A percentile compares a stretch with the other conserved stretches of the same genome.
Evolutionary conservation across 2,113 vertebrate species (phyloP).

Genomic region (Chionodraco myersi): DNA sequence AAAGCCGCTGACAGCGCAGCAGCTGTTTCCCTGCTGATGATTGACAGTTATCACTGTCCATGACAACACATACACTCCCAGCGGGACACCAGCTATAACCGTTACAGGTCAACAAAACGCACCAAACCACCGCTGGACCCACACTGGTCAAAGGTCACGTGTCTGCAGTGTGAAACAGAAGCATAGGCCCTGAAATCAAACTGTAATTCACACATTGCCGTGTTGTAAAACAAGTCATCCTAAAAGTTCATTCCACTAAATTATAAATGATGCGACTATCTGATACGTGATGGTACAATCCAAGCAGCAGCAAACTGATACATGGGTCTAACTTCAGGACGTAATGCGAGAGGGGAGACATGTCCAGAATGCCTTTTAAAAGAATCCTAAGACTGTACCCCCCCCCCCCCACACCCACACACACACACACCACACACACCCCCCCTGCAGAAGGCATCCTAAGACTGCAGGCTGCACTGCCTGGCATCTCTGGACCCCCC

Average conservation of each 20-base stretch:
- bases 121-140: neutral
- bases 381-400: constrained; percentile 46
- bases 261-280: neutral
- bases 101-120: neutral
- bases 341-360: constrained; percentile 32
- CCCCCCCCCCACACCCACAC: neutral
- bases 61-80: neutral
- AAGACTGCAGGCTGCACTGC: constrained; percentile 17
- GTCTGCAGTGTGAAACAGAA: neutral
- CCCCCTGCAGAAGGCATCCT: constrained; percentile 39
- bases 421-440: constrained; percentile 5
- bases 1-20: constrained; percentile 32
- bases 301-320: constrained; percentile 29
- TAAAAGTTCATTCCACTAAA: neutral
- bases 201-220: neutral
- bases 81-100: neutral
- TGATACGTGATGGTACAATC: neutral
- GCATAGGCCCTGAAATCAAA: neutral
- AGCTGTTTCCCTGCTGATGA: constrained; percentile 43
- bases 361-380: constrained; percentile 39
- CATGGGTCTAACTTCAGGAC: neutral
- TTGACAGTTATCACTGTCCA: constrained; percentile 36
- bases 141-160: neutral
- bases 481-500: constrained; percentile 42
- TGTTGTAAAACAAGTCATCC: neutral